Conservation (phyloP, 2,797 vertebrate species). For the Erpetoichthys calabaricus region DNA sequence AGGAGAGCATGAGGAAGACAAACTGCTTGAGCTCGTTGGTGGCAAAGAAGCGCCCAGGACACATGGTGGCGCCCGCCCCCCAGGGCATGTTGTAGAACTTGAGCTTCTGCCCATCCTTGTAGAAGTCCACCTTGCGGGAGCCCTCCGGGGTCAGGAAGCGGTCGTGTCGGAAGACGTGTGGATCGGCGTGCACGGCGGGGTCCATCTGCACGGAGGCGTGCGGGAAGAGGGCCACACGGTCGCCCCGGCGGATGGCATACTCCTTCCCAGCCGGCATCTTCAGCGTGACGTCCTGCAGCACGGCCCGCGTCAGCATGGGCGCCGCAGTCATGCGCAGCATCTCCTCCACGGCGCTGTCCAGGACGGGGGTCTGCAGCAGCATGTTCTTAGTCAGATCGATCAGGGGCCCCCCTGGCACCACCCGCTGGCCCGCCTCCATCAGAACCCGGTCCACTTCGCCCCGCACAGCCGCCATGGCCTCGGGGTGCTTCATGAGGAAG, state of each 20-base stretch:
- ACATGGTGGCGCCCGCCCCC: slow-evolving; percentile 68
- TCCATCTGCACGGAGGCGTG: neutral
- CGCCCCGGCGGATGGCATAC: neutral
- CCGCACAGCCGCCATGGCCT: neutral
- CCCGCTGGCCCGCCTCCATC: neutral
- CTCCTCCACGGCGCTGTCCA: slow-evolving; percentile 9
- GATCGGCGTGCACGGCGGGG: neutral
- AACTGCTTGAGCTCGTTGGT: slow-evolving; percentile 65
- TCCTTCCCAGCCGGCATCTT: neutral
- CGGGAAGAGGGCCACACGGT: slow-evolving; percentile 6
- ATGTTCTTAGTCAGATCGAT: slow-evolving; percentile 3
- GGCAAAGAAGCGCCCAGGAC: slow-evolving; percentile 71
- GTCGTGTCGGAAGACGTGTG: slow-evolving; percentile 54
- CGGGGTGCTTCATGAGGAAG: neutral
- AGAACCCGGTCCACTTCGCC: neutral
- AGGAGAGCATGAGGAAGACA: slow-evolving; percentile 29
- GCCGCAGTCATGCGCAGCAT: neutral
- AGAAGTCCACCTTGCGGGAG: slow-evolving; percentile 59
- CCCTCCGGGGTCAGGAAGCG: slow-evolving; percentile 63
- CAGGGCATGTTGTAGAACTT: slow-evolving; percentile 75
- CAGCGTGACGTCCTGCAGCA: neutral
- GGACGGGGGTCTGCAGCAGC: neutral
- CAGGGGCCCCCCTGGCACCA: neutral
- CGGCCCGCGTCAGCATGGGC: neutral
- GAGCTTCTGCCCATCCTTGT: slow-evolving; percentile 51